Percentiles rank a stretch among this genome's conserved stretches.
Conservation (phyloP, 2,888 invertebrate genomes). For the Xylota segnis region DNA sequence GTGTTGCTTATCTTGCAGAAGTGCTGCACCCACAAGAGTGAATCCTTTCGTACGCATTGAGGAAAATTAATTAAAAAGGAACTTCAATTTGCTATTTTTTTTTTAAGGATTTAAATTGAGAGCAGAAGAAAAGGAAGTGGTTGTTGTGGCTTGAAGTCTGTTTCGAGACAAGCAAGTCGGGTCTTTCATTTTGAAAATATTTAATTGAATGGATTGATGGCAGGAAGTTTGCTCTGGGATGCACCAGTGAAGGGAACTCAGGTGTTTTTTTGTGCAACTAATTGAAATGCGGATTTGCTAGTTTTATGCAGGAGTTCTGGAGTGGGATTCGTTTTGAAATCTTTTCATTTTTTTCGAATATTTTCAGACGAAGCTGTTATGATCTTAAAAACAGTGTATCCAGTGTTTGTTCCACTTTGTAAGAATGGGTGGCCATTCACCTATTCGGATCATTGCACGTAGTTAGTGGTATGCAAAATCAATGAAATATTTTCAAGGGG, state of each 20-base stretch:
- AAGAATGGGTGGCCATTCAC: too few relatives aligned
- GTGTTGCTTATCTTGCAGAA: constrained; percentile 51
- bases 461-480: too few relatives aligned
- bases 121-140: constrained; percentile 7
- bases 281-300: constrained; percentile 33
- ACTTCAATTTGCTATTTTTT: constrained; percentile 37
- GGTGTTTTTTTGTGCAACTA: constrained; percentile 38
- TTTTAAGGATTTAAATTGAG: constrained; percentile 23
- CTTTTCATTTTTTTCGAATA: neutral
- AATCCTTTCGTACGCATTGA: constrained; percentile 40
- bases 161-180: constrained; percentile 8
- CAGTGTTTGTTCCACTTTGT: too few relatives aligned
- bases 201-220: constrained; percentile 52
- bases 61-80: constrained; percentile 63
- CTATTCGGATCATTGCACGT: too few relatives aligned
- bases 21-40: constrained; percentile 32
- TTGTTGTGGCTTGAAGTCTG: constrained; percentile 9
- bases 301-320: neutral
- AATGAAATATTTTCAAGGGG: too few relatives aligned
- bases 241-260: neutral
- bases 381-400: too few relatives aligned
- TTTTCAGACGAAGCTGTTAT: too few relatives aligned
- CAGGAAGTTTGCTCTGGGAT: constrained; percentile 2
- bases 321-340: neutral
- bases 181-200: neutral